Base-by-base conservation (phyloP, 2,797 vertebrate genomes). In the Lateolabrax maculatus region DNA sequence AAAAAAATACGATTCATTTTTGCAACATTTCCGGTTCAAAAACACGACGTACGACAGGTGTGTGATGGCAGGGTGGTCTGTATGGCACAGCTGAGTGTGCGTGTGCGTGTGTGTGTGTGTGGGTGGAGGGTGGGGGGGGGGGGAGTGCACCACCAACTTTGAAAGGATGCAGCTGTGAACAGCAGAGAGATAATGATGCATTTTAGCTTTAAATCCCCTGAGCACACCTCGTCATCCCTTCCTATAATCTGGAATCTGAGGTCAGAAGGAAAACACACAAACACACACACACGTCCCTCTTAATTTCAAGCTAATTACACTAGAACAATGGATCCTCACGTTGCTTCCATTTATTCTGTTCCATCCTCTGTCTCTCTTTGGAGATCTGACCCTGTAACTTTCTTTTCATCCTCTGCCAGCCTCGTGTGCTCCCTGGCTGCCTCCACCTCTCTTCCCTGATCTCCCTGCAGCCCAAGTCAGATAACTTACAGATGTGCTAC, bases 391-490 rank as follows among this genome's bases (percentile, higher is more conserved):
- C 77, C 79, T 75, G 70, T 80, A 58, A 83, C 43, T 81, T 84
- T 78, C 68, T 77, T 77, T 72, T 87, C 79, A 90, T 90, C 78
- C 58, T 52, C 72, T 74, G 80, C 84, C 89, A 83, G 41, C 75
- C 78, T 60, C 80, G 77, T 27, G 77, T 27, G 52, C 65, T 62
- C 31, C 64, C 57, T 4, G 61, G 37, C 65, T 58, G 80, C 79
- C 58, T 67, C 51, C 66, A 55, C 63, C 63, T 58, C 77, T 57
- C 62, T 41, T 72, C 71, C 46, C 27, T 49, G 0, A 12, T 23
- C 78, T 62, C 61, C 66, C 76, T 63, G 34, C 64, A 46, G 63
- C 73, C 83, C 69, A 1, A 1, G 37, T 64, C 69, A 78, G 81
- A 83, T 73, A 82, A 80, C 74, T 48, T 72, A 78, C 71, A 49